Evolutionary conservation across 2,797 vertebrate species (phyloP), one percentile per base, ranked within the genome.

Genomic region (Erithacus rubecula): DNA sequence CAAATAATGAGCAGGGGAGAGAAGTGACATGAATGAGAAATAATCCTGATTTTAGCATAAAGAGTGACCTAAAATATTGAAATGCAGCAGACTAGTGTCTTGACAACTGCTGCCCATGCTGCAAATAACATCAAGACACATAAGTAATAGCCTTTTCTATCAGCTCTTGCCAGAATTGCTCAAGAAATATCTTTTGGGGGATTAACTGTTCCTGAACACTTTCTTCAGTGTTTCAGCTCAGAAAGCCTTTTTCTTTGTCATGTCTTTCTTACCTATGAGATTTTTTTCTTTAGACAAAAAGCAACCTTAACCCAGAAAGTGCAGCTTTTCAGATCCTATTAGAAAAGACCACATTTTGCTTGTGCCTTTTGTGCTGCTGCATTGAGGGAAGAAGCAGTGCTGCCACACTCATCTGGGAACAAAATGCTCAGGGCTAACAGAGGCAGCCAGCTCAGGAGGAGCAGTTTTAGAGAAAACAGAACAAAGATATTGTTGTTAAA

Each of bases 201-300:
- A 97, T 96, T 97, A 96, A 80, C 79, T 96, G 95, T 96, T 94
- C 95, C 93, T 72, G 94, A 84, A 76, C 17, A 87, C 16, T 93
- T 92, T 83, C 76, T 92, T 47, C 81, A 64, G 65, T 4, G 12
- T 75, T 63, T 82, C 65, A 79, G 77, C 44, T 34, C 64, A 62
- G n/a, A 94, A 90, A 69, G 22, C 22, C 18, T 80, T 90, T 91
- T 77, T 59, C 65, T 53, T 80, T 87, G 58, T 58, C 26, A 2
- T 56, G 51, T 53, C 53, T 84, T 76, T 74, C 72, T 82, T 79
- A 94, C 82, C 86, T 76, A 44, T 14, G 47, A 70, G 34, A 22
- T 51, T 58, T 75, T 67, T 85, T 92, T n/a, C 60, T 90, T 65
- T 44, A n/a, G 47, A 62, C 32, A 43, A 83, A 64, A 22, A 3